Percentiles rank a stretch among this genome's conserved stretches.
These are phyloP conservation scores for Lacerta bilineata DNA, from an alignment of 2,797 vertebrate genomes.

Conservation along the genomic window DNA sequence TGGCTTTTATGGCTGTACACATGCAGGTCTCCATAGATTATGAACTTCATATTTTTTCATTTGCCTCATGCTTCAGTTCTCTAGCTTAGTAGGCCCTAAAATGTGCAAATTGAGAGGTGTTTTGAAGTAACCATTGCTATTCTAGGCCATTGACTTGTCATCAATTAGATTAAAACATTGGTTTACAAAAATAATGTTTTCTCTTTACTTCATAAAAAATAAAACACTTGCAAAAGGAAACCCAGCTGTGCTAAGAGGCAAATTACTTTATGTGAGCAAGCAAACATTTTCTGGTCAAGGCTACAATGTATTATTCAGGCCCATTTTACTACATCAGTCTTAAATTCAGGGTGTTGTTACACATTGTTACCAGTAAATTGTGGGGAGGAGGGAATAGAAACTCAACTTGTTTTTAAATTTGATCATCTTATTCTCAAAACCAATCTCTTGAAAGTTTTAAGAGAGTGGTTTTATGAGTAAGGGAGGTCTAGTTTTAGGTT, in stretches of 20 bases:
- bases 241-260: constrained; percentile 92
- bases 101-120: constrained; percentile 94
- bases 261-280: constrained; percentile 93
- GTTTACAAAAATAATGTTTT: constrained; percentile 88
- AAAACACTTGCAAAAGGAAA: constrained; percentile 91
- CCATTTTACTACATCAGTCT: constrained; percentile 88
- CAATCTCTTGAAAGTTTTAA: background rate
- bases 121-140: constrained; percentile 88
- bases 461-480: no score
- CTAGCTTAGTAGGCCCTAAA: constrained; percentile 90
- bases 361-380: constrained; percentile 74
- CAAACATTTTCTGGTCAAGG: constrained; percentile 92
- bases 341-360: constrained; percentile 84
- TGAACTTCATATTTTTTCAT: constrained; percentile 88
- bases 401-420: constrained; percentile 49
- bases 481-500: no score
- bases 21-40: constrained; percentile 86
- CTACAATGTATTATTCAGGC: constrained; percentile 94
- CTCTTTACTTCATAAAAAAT: constrained; percentile 95
- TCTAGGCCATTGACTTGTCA: constrained; percentile 86
- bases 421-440: constrained; percentile 22
- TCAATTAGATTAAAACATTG: constrained; percentile 90
- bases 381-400: background rate
- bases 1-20: constrained; percentile 93
- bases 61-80: constrained; percentile 89